phyloP scores from a whole-genome alignment of 2,113 vertebrate genomes.

The Nycticorax nycticorax region DNA sequence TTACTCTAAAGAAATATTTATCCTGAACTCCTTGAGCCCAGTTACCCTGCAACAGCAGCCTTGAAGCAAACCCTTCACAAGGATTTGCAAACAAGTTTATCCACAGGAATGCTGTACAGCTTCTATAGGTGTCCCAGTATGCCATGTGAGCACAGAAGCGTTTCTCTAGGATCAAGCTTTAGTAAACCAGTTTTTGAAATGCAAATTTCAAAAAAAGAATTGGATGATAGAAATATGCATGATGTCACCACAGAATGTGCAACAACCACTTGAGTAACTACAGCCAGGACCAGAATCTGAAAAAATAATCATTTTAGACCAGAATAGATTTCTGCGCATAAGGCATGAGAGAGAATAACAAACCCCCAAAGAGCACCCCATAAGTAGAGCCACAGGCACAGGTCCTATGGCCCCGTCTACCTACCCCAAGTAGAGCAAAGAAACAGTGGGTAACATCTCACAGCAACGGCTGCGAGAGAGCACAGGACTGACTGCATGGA shows the following conservation, averaged over 20 bases:
- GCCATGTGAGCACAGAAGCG: background rate
- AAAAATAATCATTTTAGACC: background rate
- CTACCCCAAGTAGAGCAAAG: background rate
- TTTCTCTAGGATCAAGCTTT: background rate
- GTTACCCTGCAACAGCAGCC: background rate
- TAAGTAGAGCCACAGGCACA: background rate
- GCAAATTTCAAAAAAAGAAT: background rate
- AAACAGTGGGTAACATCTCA: background rate
- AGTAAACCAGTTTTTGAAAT: background rate
- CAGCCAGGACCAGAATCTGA: background rate
- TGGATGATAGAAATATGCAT: background rate
- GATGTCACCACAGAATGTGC: background rate
- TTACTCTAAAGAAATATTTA: background rate
- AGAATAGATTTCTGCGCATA: background rate
- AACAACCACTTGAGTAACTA: background rate
- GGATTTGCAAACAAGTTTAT: background rate
- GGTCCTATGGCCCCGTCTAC: background rate
- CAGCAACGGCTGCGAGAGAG: background rate
- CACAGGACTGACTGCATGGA: rapidly evolving
- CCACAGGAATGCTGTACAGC: background rate
- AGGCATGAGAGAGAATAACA: background rate
- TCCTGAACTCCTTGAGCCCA: background rate
- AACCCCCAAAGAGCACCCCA: background rate
- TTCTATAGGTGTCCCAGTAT: background rate
- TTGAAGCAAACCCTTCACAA: background rate